Percentiles rank a stretch among this genome's conserved stretches.
These are phyloP conservation scores for Chrysotoxum bicinctum DNA, from an alignment of 2,888 invertebrate species.

Conservation along the genomic window DNA sequence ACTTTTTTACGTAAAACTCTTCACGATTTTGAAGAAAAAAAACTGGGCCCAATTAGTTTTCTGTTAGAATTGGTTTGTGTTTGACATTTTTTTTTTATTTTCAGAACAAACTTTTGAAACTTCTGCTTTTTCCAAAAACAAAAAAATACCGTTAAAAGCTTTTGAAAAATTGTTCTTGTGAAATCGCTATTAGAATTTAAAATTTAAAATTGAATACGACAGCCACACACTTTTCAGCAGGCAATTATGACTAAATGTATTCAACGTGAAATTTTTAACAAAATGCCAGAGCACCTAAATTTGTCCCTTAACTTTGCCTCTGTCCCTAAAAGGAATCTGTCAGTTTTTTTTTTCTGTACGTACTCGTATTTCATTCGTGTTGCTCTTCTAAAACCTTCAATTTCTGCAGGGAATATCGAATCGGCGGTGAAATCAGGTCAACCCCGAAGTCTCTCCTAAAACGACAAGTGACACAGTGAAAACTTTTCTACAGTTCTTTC, in stretches of 20 bases:
- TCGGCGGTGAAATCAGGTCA: slow-evolving; percentile 37
- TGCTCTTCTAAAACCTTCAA: neutral
- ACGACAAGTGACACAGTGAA: slow-evolving; percentile 2
- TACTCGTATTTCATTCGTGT: neutral
- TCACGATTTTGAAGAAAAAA: too few species aligned
- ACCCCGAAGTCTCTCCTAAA: neutral
- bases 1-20: too few species aligned
- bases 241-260: neutral
- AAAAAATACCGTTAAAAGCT: too few species aligned
- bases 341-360: neutral
- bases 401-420: slow-evolving; percentile 24
- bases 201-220: neutral
- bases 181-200: neutral
- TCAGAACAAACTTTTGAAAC: too few species aligned
- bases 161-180: neutral
- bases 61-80: too few species aligned
- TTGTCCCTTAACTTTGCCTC: neutral
- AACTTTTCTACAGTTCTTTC: neutral
- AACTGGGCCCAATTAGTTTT: too few species aligned
- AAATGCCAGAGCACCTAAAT: neutral
- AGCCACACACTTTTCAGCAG: neutral
- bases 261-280: neutral
- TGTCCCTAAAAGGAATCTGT: slow-evolving; percentile 21
- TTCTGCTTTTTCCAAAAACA: too few species aligned
- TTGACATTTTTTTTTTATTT: too few species aligned